Evolutionary conservation across 2,797 vertebrate genomes (phyloP), one percentile per base, ranked within the genome.

Genomic region (Anniella stebbinsi): DNA sequence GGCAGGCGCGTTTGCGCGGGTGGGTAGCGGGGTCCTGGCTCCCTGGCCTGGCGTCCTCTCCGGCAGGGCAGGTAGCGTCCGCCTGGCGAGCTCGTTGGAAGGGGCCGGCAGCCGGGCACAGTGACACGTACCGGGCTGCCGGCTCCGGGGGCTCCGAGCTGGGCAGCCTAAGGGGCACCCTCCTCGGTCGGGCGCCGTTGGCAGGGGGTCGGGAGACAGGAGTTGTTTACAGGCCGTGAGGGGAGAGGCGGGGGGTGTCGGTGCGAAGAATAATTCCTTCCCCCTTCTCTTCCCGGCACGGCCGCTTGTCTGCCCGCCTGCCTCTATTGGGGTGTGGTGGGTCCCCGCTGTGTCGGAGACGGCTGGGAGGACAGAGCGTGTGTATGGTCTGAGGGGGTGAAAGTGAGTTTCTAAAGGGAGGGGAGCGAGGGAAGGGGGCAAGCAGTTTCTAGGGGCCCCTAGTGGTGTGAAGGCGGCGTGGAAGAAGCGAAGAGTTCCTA

Each of bases 61-160:
- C 17, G 84, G 89, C 93, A 48, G 80, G 11, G 2, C 36, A 3
- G 21, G 18, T 15, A 25, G 66, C 28, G 28, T 67, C 48, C 18
- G 48, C 83, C n/a, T n/a, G 83, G 25, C 70, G 30, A 45, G 38
- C 21, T 13, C 38, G 69, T 60, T 8, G 41, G 45, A 38, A 45
- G 88, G 89, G 67, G 83, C 88, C 83, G 88, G 88, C 88, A 80
- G 88, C 88, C 77, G 76, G 83, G 83, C 88, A 72, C 75, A 54
- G 63, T n/a, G 70, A 11, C 12, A 0, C 76, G 89, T 66, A 30
- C 84, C 84, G 84, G 84, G 89, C 89, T 90, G 83, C 83, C 88
- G 88, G 88, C 83, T 85, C 83, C 45, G 30, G 63, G 23, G 66
- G 66, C 88, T 69, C 75, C n/a, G 83, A 17, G 57, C 72, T 54